These are phyloP conservation scores for Parascotia fuliginaria DNA, from an alignment of 2,888 invertebrate species.

Conservation along the genomic window DNA sequence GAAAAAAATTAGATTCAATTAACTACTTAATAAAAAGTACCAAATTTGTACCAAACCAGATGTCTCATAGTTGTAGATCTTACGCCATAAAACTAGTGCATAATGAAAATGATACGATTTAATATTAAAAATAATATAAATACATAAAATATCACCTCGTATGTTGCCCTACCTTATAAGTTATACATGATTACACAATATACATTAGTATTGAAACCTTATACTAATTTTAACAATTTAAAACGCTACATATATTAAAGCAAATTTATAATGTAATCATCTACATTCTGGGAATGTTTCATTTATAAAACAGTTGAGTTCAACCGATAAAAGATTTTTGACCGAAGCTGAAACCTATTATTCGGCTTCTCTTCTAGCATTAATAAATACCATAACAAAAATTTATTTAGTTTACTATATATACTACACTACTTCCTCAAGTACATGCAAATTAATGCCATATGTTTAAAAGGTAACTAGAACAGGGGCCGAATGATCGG, in stretches of 20 bases:
- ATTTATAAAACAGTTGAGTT: slow-evolving; percentile 49
- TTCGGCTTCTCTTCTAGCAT: background rate
- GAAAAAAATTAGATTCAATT: no score
- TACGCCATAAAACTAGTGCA: no score
- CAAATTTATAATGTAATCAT: slow-evolving; percentile 56
- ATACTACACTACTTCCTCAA: no score
- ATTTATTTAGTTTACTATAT: no score
- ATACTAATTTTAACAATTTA: slow-evolving; percentile 42
- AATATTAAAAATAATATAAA: slow-evolving; percentile 52
- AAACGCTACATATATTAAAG: slow-evolving; percentile 69
- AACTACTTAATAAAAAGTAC: no score
- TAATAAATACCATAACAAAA: no score
- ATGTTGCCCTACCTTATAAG: slow-evolving; percentile 46
- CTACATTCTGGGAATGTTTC: slow-evolving; percentile 77
- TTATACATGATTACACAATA: slow-evolving; percentile 48
- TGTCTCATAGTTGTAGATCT: no score
- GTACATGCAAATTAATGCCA: no score
- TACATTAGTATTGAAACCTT: slow-evolving; percentile 51
- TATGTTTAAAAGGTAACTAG: no score
- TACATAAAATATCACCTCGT: slow-evolving; percentile 50
- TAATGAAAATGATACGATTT: slow-evolving; percentile 37
- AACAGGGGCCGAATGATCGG: background rate
- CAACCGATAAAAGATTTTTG: background rate
- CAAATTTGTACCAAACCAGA: no score
- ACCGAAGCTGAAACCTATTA: background rate